Conservation (phyloP, 2,888 invertebrate genomes). For the Cephus rjabovi region DNA sequence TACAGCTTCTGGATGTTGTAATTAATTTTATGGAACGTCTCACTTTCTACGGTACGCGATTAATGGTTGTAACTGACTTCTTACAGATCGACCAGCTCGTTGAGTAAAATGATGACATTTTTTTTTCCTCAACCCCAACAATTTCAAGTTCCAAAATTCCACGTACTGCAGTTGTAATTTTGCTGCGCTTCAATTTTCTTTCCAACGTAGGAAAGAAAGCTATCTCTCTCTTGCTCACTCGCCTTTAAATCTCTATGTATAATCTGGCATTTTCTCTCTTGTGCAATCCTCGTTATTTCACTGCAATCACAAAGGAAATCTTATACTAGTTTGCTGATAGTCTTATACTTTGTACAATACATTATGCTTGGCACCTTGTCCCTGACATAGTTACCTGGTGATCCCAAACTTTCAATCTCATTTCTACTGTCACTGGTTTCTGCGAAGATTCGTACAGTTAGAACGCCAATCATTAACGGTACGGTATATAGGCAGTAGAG, state of each 20-base stretch:
- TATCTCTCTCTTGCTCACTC: background rate
- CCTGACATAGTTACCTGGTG: constrained; percentile 62
- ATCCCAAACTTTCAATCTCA: constrained; percentile 61
- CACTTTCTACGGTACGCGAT: background rate
- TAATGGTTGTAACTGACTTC: background rate
- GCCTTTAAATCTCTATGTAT: background rate
- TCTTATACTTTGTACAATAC: constrained; percentile 31
- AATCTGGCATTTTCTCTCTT: constrained; percentile 19
- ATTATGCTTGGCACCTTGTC: constrained; percentile 37
- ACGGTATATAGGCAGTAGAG: background rate
- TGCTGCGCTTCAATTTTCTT: background rate
- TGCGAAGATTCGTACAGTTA: constrained; percentile 17
- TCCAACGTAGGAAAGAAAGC: background rate
- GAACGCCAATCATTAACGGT: constrained; percentile 15
- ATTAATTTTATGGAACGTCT: background rate
- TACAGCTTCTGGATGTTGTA: background rate
- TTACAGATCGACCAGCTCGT: too few species aligned
- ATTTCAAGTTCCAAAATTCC: background rate
- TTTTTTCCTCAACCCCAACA: background rate
- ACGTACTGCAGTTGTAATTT: background rate
- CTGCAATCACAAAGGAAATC: constrained; percentile 36
- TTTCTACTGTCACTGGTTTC: constrained; percentile 48
- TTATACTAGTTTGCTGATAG: constrained; percentile 14
- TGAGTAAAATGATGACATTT: background rate
- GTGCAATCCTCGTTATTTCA: constrained; percentile 26